Evolutionary conservation across 2,797 vertebrate genomes (phyloP), one percentile per base, ranked within the genome.

Genomic region (Chiloscyllium punctatum): DNA sequence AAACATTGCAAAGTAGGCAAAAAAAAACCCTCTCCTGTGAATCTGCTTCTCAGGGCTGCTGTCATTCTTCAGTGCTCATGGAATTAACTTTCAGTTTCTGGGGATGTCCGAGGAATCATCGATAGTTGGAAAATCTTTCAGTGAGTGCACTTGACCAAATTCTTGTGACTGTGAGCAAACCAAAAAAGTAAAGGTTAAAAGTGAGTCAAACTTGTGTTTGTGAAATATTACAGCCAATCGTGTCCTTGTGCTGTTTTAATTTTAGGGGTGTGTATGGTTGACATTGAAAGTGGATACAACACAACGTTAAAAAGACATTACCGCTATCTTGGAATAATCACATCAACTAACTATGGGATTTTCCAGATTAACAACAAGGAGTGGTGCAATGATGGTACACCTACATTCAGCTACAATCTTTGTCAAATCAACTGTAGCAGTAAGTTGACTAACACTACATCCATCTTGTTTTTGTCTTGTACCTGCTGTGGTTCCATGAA

Each of bases 341-440:
- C 27, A 15, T 92, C 90, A 21, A 92, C 90, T 23, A 66, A 92
- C 90, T 92, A 92, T 42, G 90, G 90, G 33, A 92, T 92, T 92
- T 92, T 92, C n/a, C 90, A 92, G 42, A 92, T 92, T 23, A 92
- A 92, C n/a, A 92, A 66, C 16, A 92, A 42, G 37, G 21, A 37
- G 7, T 92, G 90, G 90, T 92, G 90, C 25, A 18, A 92, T 8
- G 18, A 92, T 23, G 6, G n/a, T 0, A 68, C 7, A 6, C 3
- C 90, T 18, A 1, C 21, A n/a, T 66, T 37, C 37, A 25, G 1
- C 7, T 68, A 92, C 62, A 92, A 68, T 37, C 33, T 92, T 0
- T 92, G 90, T 68, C 0, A 4, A 1, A 21, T 92, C 42, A 23
- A 3, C 4, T 92, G 90, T 37, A 4, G 0, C 66, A 25, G 90